Evolutionary conservation across 2,888 invertebrate genomes (phyloP), one percentile per base, ranked within the genome.

Genomic region (Drosophila kambysellisi): DNA sequence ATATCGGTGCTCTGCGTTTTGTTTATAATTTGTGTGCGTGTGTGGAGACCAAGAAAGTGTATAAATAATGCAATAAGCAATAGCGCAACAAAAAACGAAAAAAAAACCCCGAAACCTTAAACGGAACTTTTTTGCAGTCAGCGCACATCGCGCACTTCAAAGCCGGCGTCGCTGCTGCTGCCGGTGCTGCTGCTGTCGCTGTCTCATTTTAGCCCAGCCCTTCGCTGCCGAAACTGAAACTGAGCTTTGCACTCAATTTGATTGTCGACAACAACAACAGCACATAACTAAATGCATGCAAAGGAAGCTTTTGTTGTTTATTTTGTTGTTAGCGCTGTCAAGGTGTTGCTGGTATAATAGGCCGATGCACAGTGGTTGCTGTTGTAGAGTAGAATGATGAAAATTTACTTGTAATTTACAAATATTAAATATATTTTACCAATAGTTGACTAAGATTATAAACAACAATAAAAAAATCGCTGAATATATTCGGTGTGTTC

Each of bases 71-170:
- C 83, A 83, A 81, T 84, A 75, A 77, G 80, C 74, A 73, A 72
- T 46, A 65, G 65, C 69, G 57, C 70, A 60, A 80, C 70, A 80
- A 82, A 73, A 81, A 84, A 67, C 77, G 78, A 69, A 63, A 4
- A 80, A 85, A 67, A 17, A 83, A 84, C 60, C 77, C 79, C 79
- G 80, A 89, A 81, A 82, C 78, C 75, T 70, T 82, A 84, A 84
- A 79, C 84, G 85, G 76, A 71, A 82, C 78, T 85, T 89, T 83
- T 89, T 89, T 89, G 89, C 89, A 89, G 88, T 83, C 89, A 76
- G 76, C 81, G 80, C 89, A 83, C 78, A 78, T 78, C 78, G 61
- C 81, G 56, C 75, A 78, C 74, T 83, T 81, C 71, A 76, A 82
- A 83, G 79, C 66, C 75, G 53, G 59, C 79, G 61, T 70, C 70